phyloP scores from a whole-genome alignment of 2,888 invertebrate species.

The Pterostichus madidus region DNA sequence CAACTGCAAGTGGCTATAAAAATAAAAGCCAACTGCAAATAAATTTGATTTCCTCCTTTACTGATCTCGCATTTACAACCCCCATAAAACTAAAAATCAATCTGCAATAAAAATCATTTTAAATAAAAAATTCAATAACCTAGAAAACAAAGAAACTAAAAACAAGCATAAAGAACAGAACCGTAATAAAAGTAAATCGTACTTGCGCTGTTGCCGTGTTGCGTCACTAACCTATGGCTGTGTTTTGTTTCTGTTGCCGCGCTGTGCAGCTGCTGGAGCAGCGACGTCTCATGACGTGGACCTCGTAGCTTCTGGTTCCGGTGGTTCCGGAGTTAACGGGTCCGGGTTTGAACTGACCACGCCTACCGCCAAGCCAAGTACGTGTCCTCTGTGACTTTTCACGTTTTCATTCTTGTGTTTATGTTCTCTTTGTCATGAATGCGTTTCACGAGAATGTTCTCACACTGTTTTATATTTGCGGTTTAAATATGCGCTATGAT shows the following conservation, averaged over 20 bases:
- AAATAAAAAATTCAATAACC: constrained; percentile 32
- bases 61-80: constrained; percentile 7
- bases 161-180: constrained; percentile 1
- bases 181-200: constrained; percentile 19
- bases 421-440: background rate
- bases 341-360: constrained; percentile 79
- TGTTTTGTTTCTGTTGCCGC: constrained; percentile 46
- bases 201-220: background rate
- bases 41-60: background rate
- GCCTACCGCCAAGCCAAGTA: constrained; percentile 82
- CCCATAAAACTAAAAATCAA: background rate
- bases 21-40: too few species aligned
- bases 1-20: too few species aligned
- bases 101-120: constrained; percentile 18
- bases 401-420: background rate
- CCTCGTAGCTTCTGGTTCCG: constrained; percentile 73
- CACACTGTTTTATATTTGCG: too few species aligned
- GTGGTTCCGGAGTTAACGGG: constrained; percentile 70
- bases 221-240: constrained; percentile 4
- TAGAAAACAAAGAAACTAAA: constrained; percentile 16
- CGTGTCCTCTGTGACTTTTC: constrained; percentile 73
- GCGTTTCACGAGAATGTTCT: background rate
- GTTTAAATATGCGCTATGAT: too few species aligned
- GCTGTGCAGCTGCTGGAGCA: constrained; percentile 27
- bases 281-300: constrained; percentile 49